A percentile compares a stretch with the other conserved stretches of the same genome.
These are phyloP conservation scores for Melanerpes formicivorus DNA, from an alignment of 2,113 vertebrate genomes.

Conservation along the genomic window DNA sequence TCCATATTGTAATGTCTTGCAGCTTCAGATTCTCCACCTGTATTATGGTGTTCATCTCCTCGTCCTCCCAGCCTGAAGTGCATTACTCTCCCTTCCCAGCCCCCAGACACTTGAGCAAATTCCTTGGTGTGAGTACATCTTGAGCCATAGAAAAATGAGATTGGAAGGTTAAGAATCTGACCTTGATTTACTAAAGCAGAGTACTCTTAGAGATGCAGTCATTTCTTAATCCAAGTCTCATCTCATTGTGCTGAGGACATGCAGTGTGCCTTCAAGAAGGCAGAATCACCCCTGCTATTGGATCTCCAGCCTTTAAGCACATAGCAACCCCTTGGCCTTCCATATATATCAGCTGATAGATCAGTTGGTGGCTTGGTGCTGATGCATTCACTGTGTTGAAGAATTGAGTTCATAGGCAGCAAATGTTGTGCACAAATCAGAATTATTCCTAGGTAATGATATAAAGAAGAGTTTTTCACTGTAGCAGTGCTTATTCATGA, in stretches of 20 bases:
- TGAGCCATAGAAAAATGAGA: not conserved
- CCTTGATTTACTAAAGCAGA: not conserved
- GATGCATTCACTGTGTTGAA: not conserved
- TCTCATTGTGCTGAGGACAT: not conserved
- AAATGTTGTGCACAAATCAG: not conserved
- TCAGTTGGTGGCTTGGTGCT: not conserved
- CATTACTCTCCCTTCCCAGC: not conserved
- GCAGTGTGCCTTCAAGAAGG: not conserved
- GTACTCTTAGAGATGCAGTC: not conserved
- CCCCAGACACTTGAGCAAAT: not conserved
- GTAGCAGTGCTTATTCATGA: not conserved
- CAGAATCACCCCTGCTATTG: not conserved
- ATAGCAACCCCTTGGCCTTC: not conserved
- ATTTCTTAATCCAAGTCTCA: not conserved
- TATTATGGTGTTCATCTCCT: not conserved
- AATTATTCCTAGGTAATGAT: not conserved
- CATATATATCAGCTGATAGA: not conserved
- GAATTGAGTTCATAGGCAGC: not conserved
- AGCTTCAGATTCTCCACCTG: conserved; percentile 34
- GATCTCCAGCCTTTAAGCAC: not conserved
- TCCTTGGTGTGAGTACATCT: not conserved
- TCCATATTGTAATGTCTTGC: conserved; percentile 31
- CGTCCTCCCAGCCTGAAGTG: not conserved
- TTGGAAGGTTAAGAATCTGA: not conserved
- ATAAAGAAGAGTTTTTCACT: not conserved